Evolutionary conservation across 1,140 invertebrate genomes (phyloP), one percentile per base, ranked within the genome.

Genomic region (Arion vulgaris): DNA sequence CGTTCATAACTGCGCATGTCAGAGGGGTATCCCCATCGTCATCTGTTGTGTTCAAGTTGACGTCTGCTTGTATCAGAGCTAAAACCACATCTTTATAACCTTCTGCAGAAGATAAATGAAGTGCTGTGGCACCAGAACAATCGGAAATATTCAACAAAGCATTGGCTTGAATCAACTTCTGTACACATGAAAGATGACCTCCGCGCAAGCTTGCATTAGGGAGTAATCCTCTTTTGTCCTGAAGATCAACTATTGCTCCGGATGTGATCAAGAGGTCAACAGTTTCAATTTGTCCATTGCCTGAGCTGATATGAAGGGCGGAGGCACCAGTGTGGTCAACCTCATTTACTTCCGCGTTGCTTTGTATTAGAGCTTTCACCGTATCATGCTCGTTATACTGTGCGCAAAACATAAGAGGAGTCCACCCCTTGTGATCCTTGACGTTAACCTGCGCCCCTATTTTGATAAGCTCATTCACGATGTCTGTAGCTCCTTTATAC

Each of bases 381-480:
- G 78, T 72, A 2, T 39, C 38, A 26, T 49, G 19, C 66, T 80
- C 78, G 45, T 71, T 71, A 39, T 80, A 80, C 66, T 80, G 80
- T 19, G 72, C 72, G n/a, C 69, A 36, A 45, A 81, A 81, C 80
- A 81, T 81, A 2, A 83, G 69, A 9, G 82, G 76, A 32, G 76
- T 83, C 53, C 76, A 80, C n/a, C 76, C 82, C 38, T 74, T 83
- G 32, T 72, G n/a, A 36, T 78, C 75, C 36, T 49, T 96, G 88
- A 97, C 96, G 87, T 95, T 94, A 0, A 97, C 96, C 94, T 97
- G 96, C 0, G 97, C 97, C 39, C 96, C 96, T 85, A 96, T 95
- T 89, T 96, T 95, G 4, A 98, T 91, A 45, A 98, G 92, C 80
- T 95, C 95, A 78, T 95, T 92, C 0, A 97, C 97, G 87, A 97